Evolutionary conservation across 2,888 invertebrate species (phyloP), one percentile per base, ranked within the genome.

Genomic region (Himalopsyche anomala): DNA sequence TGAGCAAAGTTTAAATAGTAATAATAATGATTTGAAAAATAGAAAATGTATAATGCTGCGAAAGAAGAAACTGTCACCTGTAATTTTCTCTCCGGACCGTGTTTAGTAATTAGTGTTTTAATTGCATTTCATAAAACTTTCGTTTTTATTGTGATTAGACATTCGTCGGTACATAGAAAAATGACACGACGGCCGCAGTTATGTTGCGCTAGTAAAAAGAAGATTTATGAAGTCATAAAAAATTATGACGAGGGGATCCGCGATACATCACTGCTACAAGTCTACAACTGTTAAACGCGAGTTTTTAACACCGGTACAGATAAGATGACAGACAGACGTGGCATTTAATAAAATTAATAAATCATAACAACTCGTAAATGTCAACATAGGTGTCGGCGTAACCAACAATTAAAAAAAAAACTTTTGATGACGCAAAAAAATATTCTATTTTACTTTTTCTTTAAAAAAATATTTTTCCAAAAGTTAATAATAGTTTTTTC

Each of bases 201-300:
- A 74, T 36, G 74, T 36, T 36, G 36, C 36, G 74, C 15, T 62
- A 62, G n/a, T 62, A 62, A 62, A 62, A 74, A 74, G 28, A 74
- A 74, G 74, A 74, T 74, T 74, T 74, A 74, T 36, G 74, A 38
- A 28, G 74, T 36, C 28, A 36, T 74, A 74, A 74, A 74, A 28
- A 74, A 74, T 62, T 74, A 74, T 74, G 74, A 74, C 74, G 36
- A 74, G 74, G 74, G 74, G 38, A 74, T 38, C 74, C 36, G 74
- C 38, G 74, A 74, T 74, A 36, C 74, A 36, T 74, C 74, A 12
- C 36, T 9, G 38, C 38, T 36, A 74, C 74, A 74, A 36, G 38
- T 74, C 38, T 36, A 74, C 74, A 74, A 36, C 74, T 74, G 38
- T 74, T 36, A 74, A 74, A 28, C 38, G 19, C 36, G 38, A 74